These are phyloP conservation scores for Colostygia pectinataria DNA, from an alignment of 2,888 invertebrate species.

Conservation along the genomic window DNA sequence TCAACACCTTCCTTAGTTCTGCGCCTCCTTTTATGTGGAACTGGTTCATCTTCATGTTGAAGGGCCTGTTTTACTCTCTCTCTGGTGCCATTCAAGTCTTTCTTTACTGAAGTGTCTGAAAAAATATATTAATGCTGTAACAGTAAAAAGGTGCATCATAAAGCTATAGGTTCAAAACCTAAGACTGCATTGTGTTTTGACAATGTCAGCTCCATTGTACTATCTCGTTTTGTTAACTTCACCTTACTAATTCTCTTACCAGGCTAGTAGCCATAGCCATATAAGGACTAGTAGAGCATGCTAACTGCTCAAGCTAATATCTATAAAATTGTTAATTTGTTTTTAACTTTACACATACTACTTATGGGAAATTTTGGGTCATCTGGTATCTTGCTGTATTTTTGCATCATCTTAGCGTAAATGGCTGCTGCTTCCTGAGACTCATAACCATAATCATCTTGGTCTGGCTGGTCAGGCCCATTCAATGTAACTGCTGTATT, in stretches of 20 bases:
- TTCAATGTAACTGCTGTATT: constrained; percentile 89
- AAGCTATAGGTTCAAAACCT: no score
- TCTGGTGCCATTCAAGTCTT: constrained; percentile 84
- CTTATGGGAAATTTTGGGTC: constrained; percentile 86
- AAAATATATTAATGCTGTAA: constrained; percentile 8
- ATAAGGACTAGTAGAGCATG: no score
- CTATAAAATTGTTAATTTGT: not conserved
- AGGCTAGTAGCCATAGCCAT: no score
- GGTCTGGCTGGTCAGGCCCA: constrained; percentile 91
- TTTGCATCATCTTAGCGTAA: constrained; percentile 93
- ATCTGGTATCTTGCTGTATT: constrained; percentile 88
- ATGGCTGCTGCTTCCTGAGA: constrained; percentile 91
- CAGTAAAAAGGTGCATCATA: not conserved
- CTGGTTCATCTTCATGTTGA: constrained; percentile 88
- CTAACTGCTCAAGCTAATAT: no score
- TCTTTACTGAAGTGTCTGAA: constrained; percentile 57
- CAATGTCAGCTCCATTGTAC: no score
- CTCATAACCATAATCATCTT: constrained; percentile 95
- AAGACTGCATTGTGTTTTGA: no score
- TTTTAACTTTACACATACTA: constrained; percentile 50
- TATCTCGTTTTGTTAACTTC: no score
- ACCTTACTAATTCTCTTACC: no score
- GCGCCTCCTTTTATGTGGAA: constrained; percentile 85
- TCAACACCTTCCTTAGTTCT: constrained; percentile 60
- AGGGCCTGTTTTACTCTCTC: constrained; percentile 91